Conservation (phyloP, 1,140 invertebrate genomes). For the Pachypeltis micranthus region DNA sequence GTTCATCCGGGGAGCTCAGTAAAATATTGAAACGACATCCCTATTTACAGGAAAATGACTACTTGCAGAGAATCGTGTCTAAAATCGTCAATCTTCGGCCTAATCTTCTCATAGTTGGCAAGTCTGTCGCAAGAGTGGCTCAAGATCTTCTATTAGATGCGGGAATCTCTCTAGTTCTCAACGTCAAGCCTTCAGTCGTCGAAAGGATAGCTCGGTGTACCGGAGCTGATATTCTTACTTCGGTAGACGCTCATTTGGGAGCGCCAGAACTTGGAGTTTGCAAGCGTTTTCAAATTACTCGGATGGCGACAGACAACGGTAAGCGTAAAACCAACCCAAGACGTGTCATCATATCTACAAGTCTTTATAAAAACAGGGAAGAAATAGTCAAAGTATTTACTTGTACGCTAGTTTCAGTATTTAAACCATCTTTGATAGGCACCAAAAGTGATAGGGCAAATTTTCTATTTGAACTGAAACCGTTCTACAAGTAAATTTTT, state of each 20-base stretch:
- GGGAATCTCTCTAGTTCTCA: constrained; percentile 74
- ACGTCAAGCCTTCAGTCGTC: constrained; percentile 76
- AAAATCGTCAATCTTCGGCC: constrained; percentile 75
- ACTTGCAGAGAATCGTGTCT: constrained; percentile 74
- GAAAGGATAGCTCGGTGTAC: constrained; percentile 71
- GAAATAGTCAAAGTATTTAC: too few relatives aligned
- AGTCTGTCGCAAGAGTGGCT: constrained; percentile 75
- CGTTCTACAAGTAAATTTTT: too few relatives aligned
- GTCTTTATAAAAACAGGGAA: too few relatives aligned
- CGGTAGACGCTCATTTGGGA: constrained; percentile 77
- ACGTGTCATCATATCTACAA: too few relatives aligned
- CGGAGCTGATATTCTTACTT: constrained; percentile 75
- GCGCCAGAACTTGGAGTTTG: constrained; percentile 75
- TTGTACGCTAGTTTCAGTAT: too few relatives aligned
- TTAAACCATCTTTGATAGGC: too few relatives aligned
- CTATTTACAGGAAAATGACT: constrained; percentile 86
- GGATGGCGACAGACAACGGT: constrained; percentile 44
- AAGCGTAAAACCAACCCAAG: too few relatives aligned
- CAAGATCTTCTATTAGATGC: constrained; percentile 71
- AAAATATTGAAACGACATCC: too few relatives aligned
- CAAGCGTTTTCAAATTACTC: constrained; percentile 70
- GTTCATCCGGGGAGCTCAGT: too few relatives aligned
- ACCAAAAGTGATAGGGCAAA: too few relatives aligned
- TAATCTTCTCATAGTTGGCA: constrained; percentile 78
- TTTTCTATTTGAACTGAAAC: too few relatives aligned